Percentiles rank a stretch among this genome's conserved stretches.
Conservation (phyloP, 1,140 invertebrate genomes). For the Danaus plexippus region DNA sequence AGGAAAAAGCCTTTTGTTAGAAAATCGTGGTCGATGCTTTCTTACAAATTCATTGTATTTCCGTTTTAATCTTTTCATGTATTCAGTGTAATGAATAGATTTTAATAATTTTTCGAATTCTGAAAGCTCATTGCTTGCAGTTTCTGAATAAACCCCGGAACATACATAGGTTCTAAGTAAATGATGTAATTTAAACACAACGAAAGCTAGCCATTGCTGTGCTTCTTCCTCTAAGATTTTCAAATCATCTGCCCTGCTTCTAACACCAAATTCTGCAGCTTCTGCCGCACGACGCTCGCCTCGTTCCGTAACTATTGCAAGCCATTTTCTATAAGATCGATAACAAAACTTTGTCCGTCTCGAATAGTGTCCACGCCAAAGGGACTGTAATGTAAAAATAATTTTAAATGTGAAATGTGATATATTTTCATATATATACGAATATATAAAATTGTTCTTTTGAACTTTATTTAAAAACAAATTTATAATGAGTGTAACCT, state of each 20-base stretch:
- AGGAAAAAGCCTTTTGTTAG: conserved; percentile 58
- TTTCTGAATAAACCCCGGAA: conserved; percentile 61
- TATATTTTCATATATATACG: too few relatives aligned
- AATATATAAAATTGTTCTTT: too few relatives aligned
- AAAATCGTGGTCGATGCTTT: conserved; percentile 46
- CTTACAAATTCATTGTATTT: conserved; percentile 61
- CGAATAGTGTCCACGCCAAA: conserved; percentile 60
- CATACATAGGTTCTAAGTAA: conserved; percentile 54
- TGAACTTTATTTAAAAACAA: too few relatives aligned
- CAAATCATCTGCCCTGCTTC: conserved; percentile 51
- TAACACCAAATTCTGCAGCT: conserved; percentile 51
- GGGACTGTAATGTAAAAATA: conserved; percentile 32
- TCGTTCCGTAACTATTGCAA: conserved; percentile 47
- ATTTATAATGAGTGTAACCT: conserved; percentile 31
- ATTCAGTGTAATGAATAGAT: conserved; percentile 61
- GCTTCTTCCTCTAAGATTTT: conserved; percentile 61
- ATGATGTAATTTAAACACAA: conserved; percentile 69
- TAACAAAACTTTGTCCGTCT: conserved; percentile 59
- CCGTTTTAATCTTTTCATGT: conserved; percentile 59
- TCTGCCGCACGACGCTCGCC: conserved; percentile 51
- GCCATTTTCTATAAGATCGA: conserved; percentile 55
- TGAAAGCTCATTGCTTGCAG: conserved; percentile 46
- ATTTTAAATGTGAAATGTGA: conserved; percentile 1
- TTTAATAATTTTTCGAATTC: conserved; percentile 65
- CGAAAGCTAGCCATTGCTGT: conserved; percentile 58